A percentile compares a stretch with the other conserved stretches of the same genome.
Conservation (phyloP, 2,113 vertebrate genomes). For the Channa argus region DNA sequence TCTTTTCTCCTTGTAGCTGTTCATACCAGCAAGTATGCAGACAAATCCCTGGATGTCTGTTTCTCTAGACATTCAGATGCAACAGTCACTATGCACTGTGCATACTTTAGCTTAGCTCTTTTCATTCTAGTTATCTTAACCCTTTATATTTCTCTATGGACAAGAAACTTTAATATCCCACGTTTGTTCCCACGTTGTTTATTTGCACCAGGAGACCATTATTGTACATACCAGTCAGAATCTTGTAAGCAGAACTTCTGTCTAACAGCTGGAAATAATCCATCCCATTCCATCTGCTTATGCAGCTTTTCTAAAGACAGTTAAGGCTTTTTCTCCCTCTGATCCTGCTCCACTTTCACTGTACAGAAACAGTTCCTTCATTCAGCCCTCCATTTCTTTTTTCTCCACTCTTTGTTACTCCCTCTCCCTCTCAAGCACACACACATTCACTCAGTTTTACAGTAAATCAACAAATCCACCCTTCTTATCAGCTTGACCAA, state of each 20-base stretch:
- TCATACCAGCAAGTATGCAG: not conserved
- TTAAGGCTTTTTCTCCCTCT: slow-evolving; percentile 50
- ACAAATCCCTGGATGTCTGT: not conserved
- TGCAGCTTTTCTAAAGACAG: slow-evolving; percentile 38
- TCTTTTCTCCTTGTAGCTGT: slow-evolving; percentile 6
- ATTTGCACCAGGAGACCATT: slow-evolving; percentile 1
- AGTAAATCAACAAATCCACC: slow-evolving; percentile 57
- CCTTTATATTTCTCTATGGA: not conserved
- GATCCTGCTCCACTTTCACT: slow-evolving; percentile 36
- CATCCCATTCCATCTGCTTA: not conserved
- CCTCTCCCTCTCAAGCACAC: not conserved
- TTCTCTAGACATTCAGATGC: slow-evolving; percentile 1
- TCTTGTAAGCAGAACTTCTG: not conserved
- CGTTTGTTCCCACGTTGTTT: not conserved
- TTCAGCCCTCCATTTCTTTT: slow-evolving; percentile 48
- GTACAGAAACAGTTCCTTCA: slow-evolving; percentile 56
- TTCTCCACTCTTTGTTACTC: slow-evolving; percentile 38
- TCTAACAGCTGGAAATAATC: not conserved
- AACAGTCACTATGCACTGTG: not conserved
- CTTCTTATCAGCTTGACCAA: slow-evolving; percentile 55
- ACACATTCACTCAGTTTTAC: slow-evolving; percentile 18
- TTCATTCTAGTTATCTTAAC: not conserved
- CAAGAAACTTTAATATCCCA: not conserved
- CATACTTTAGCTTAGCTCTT: not conserved
- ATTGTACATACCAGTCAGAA: not conserved